Percentiles rank a stretch among this genome's conserved stretches.
Conservation (phyloP, 2,113 vertebrate genomes). For the Rhagologus leucostigma region DNA sequence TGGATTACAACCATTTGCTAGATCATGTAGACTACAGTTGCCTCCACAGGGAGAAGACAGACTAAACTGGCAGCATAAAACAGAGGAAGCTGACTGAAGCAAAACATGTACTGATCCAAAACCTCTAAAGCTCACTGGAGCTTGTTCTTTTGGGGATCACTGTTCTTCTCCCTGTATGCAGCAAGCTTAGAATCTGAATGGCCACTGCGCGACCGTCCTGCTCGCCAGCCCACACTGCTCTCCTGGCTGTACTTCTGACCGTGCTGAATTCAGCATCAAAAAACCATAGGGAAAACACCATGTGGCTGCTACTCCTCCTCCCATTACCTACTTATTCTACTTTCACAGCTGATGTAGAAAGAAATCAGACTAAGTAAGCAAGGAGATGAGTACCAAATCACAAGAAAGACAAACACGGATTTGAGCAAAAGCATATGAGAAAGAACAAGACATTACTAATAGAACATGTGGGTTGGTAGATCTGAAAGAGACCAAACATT, state of each 20-base stretch:
- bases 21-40: background rate
- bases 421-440: background rate
- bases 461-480: background rate
- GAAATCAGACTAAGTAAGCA: background rate
- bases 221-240: background rate
- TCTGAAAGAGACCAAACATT: background rate
- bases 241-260: background rate
- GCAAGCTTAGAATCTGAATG: background rate
- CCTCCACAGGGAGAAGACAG: background rate
- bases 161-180: background rate
- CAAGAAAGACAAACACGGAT: background rate
- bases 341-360: background rate
- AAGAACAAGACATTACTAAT: background rate
- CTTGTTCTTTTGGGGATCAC: background rate
- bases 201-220: accelerated
- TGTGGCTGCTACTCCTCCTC: accelerated
- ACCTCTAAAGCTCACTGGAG: background rate
- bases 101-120: background rate
- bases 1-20: background rate
- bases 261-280: background rate
- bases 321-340: background rate
- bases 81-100: background rate
- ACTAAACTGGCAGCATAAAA: background rate
- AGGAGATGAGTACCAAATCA: background rate
- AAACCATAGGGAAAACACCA: background rate